Evolutionary conservation across 2,888 invertebrate species (phyloP), one percentile per base, ranked within the genome.

Genomic region (Epirrhoe tristata): DNA sequence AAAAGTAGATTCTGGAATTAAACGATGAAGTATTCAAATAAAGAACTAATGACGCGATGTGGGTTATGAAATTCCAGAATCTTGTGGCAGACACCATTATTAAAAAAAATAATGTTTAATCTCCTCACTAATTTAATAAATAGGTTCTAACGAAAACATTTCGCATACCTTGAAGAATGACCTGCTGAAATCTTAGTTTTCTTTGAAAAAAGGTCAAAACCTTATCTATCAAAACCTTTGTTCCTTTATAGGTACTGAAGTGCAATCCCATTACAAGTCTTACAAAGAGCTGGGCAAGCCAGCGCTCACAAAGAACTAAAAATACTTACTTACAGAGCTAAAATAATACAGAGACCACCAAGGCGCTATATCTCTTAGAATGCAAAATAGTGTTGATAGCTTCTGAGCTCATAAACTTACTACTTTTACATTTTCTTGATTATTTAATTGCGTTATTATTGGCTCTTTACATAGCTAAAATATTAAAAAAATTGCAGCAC

Each of bases 211-310:
- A n/a, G n/a, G 58, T 59, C 56, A 50, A 34, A 34, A 59, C 57
- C 34, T 36, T 59, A 59, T 64, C 14, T 58, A 50, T 58, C 46
- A 60, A 58, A 58, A 34, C 36, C 39, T 32, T 61, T 57, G 57
- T 67, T 63, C 67, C 34, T 58, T 54, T 59, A 31, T 36, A 24
- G n/a, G n/a, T 24, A 58, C 51, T 8, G 31, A 36, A 56, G 59
- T 59, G 67, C 67, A 63, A 59, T 67, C 63, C 67, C 67, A 67
- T 67, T 59, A 57, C 56, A 39, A 52, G 58, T 56, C 58, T 67
- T 51, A 63, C 66, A 67, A 67, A 63, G 62, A 55, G 48, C 36
- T 16, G 24, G 36, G 58, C 48, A 50, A 48, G 51, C 51, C 53
- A 62, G 54, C 17, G 58, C 51, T 55, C 34, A 61, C 58, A 66